phyloP scores from a whole-genome alignment of 2,797 vertebrate genomes.

The Remorina albescens region DNA sequence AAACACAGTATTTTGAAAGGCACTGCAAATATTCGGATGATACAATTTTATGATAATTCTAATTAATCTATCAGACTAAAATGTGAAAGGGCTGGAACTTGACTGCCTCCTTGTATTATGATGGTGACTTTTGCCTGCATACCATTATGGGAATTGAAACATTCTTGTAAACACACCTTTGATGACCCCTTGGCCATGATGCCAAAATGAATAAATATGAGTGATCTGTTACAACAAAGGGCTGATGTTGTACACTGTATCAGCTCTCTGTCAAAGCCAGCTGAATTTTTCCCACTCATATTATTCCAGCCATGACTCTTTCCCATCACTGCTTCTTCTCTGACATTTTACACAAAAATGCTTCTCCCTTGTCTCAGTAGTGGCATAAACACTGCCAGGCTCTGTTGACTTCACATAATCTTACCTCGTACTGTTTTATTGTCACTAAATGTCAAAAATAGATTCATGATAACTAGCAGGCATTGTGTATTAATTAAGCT shows the following conservation, averaged over 20 bases:
- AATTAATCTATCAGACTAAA: constrained; percentile 33
- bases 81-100: constrained; percentile 49
- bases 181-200: constrained; percentile 63
- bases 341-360: constrained; percentile 26
- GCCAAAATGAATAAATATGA: constrained; percentile 72
- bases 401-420: constrained; percentile 50
- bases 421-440: constrained; percentile 45
- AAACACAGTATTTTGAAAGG: constrained; percentile 31
- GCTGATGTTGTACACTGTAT: constrained; percentile 30
- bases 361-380: constrained; percentile 20
- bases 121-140: constrained; percentile 58
- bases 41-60: constrained; percentile 31
- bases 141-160: constrained; percentile 65
- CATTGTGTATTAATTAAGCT: constrained; percentile 47
- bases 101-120: constrained; percentile 40
- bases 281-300: constrained; percentile 33
- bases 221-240: constrained; percentile 32
- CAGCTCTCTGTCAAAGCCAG: constrained; percentile 29
- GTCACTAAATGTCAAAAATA: constrained; percentile 54
- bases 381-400: constrained; percentile 35
- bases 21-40: constrained; percentile 6
- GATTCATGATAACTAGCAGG: constrained; percentile 38
- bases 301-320: constrained; percentile 38
- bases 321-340: constrained; percentile 22
- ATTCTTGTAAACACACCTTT: constrained; percentile 69